Evolutionary conservation across 1,140 invertebrate genomes (phyloP).

Genomic region (Hermetia illucens): DNA sequence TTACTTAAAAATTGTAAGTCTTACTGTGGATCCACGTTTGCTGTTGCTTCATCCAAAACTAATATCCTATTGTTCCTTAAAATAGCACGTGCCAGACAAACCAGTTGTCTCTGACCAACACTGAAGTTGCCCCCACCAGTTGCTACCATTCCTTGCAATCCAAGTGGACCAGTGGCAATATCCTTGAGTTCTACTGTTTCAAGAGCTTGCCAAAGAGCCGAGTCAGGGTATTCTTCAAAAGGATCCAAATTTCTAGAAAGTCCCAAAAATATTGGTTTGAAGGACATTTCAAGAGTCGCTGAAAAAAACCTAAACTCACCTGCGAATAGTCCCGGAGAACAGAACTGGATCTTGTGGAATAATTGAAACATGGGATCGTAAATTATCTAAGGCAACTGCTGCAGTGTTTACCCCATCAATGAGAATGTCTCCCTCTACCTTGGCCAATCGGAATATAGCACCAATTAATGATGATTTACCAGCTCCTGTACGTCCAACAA

Average conservation of each 20-base stretch:
- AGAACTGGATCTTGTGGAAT: conserved; percentile 58
- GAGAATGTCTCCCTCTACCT: conserved; percentile 32
- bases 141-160: conserved; percentile 38
- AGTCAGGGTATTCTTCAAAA: conserved; percentile 41
- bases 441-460: conserved; percentile 40
- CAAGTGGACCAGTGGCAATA: conserved; percentile 23
- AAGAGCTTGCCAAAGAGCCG: conserved; percentile 46
- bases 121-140: conserved; percentile 54
- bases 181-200: conserved; percentile 40
- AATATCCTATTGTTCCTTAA: conserved; percentile 53
- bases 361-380: conserved; percentile 44
- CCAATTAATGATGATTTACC: conserved; percentile 58
- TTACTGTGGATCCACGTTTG: conserved; percentile 36
- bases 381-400: conserved; percentile 42
- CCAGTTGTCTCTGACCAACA: conserved; percentile 56
- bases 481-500: conserved; percentile 60
- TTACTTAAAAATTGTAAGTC: conserved; percentile 43
- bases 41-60: conserved; percentile 44
- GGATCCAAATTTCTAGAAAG: conserved; percentile 46
- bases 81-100: conserved; percentile 55
- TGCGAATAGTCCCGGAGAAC: conserved; percentile 40
- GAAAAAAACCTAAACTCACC: conserved; percentile 40
- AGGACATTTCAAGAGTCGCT: background rate
- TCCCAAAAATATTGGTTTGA: conserved; percentile 46
- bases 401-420: conserved; percentile 35